Evolutionary conservation across 2,113 vertebrate species (phyloP).

Genomic region (Ailuropoda melanoleuca): DNA sequence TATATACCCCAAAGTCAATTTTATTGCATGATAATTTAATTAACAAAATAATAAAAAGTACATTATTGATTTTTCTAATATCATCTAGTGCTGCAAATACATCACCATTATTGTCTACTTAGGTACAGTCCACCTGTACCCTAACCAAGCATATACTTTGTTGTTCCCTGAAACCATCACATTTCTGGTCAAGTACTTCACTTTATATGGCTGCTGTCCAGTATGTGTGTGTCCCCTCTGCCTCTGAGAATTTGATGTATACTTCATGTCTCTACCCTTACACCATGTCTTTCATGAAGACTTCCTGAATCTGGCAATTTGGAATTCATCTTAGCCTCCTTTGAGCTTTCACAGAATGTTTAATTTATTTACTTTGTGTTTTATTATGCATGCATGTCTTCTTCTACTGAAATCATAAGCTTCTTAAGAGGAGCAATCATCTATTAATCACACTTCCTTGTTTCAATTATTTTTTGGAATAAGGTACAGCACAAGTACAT

Average conservation of each 20-base stretch:
- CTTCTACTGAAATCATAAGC: not conserved
- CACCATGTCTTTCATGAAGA: not conserved
- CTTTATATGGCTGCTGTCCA: not conserved
- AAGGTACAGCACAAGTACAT: not conserved
- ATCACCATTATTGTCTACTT: not conserved
- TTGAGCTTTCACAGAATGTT: not conserved
- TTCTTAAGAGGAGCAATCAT: not conserved
- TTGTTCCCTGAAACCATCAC: not conserved
- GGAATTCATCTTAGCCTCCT: not conserved
- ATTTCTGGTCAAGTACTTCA: too few species aligned
- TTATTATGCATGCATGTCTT: conserved; percentile 36
- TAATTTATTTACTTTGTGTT: conserved; percentile 43
- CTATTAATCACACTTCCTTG: conserved; percentile 20
- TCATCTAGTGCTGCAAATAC: not conserved
- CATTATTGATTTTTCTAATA: not conserved
- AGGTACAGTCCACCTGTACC: too few species aligned
- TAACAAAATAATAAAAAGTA: not conserved
- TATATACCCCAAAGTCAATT: not conserved
- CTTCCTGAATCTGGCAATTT: not conserved
- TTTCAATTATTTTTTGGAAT: conserved; percentile 18
- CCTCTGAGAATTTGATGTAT: not conserved
- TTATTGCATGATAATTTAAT: not conserved
- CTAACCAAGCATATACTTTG: not conserved
- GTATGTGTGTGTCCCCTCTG: not conserved
- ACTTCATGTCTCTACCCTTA: not conserved